These are phyloP conservation scores for Orthonychiurus folsomi DNA, from an alignment of 2,888 invertebrate species.

Conservation along the genomic window DNA sequence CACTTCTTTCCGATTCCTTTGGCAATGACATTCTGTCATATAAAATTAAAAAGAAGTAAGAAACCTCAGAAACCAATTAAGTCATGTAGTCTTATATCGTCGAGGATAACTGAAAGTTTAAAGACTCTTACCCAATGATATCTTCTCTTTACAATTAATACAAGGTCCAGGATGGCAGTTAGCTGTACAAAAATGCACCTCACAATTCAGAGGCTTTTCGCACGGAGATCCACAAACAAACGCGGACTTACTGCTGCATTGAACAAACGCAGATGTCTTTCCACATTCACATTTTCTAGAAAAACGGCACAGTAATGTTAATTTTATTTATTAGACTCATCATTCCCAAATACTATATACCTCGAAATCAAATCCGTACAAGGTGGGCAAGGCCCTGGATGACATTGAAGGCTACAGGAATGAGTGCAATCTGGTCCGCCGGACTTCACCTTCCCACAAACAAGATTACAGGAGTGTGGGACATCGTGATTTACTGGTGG, in stretches of 20 bases:
- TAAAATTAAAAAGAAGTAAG: constrained; percentile 12
- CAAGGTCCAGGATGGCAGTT: constrained; percentile 64
- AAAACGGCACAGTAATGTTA: constrained; percentile 12
- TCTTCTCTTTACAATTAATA: constrained; percentile 56
- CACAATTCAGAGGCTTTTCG: constrained; percentile 64
- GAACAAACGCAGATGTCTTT: constrained; percentile 56
- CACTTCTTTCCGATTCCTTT: constrained; percentile 54
- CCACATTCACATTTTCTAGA: constrained; percentile 68
- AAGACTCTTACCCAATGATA: constrained; percentile 54
- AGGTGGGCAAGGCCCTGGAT: constrained; percentile 90
- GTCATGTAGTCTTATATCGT: constrained; percentile 15
- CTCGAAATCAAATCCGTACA: constrained; percentile 67
- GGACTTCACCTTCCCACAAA: constrained; percentile 58
- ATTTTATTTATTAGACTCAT: too few species aligned
- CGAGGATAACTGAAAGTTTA: too few species aligned
- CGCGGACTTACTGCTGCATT: constrained; percentile 62
- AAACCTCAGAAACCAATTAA: constrained; percentile 7
- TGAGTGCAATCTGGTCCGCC: constrained; percentile 48
- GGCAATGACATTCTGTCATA: constrained; percentile 59
- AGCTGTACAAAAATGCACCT: constrained; percentile 58
- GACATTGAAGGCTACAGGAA: constrained; percentile 70
- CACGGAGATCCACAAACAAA: constrained; percentile 69
- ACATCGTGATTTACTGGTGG: constrained; percentile 59
- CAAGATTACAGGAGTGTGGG: constrained; percentile 86
- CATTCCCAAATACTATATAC: constrained; percentile 43